Conservation (phyloP, 2,113 vertebrate genomes). For the Vicugna pacos region DNA sequence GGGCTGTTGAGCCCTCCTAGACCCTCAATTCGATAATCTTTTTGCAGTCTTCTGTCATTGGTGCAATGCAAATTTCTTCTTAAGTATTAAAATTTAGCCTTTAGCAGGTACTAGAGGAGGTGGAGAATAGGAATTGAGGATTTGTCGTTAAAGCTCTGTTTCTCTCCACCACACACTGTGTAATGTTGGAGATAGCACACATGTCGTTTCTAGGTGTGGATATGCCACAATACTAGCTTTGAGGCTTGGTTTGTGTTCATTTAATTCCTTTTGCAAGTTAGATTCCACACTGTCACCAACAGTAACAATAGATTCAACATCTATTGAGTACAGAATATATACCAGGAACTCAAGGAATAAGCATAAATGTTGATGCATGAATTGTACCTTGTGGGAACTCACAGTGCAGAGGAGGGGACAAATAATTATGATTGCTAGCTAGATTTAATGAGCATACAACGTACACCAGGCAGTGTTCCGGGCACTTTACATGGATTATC, state of each 20-base stretch:
- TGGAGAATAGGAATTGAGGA: not conserved
- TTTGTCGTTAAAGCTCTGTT: not conserved
- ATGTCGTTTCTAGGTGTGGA: not conserved
- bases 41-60: not conserved
- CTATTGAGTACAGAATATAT: conserved; percentile 6
- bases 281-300: conserved; percentile 22
- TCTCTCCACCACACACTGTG: not conserved
- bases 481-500: not conserved
- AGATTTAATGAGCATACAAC: conserved; percentile 9
- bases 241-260: not conserved
- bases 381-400: not conserved
- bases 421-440: conserved; percentile 23
- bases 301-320: not conserved
- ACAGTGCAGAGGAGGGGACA: not conserved
- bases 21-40: not conserved
- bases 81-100: conserved; percentile 26
- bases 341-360: conserved; percentile 43
- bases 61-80: not conserved
- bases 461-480: not conserved
- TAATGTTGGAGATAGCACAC: not conserved
- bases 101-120: not conserved
- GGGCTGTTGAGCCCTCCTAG: not conserved
- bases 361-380: conserved; percentile 8
- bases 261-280: conserved; percentile 42
- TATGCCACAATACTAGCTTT: not conserved